Evolutionary conservation across 2,888 invertebrate species (phyloP).

Genomic region (Lochmaea capreae): DNA sequence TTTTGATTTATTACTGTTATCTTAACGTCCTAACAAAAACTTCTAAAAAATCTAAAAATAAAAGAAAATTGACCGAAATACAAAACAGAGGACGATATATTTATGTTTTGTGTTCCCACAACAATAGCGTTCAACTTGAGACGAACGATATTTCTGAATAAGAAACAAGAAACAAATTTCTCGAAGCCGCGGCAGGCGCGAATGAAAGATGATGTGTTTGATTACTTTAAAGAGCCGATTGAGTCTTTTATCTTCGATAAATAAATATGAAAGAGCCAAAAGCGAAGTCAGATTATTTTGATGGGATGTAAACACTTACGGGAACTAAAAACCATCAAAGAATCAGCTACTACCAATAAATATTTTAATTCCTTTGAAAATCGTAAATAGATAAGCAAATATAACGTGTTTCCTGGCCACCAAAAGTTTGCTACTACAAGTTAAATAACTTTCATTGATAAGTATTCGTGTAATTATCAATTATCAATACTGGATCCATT

Average conservation of each 20-base stretch:
- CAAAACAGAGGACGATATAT: slow-evolving; percentile 10
- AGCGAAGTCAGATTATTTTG: slow-evolving; percentile 59
- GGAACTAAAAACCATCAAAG: slow-evolving; percentile 60
- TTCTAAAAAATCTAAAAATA: slow-evolving; percentile 22
- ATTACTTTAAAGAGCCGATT: slow-evolving; percentile 60
- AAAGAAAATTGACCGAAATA: slow-evolving; percentile 5
- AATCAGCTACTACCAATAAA: slow-evolving; percentile 59
- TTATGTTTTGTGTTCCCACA: slow-evolving; percentile 30
- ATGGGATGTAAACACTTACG: slow-evolving; percentile 58
- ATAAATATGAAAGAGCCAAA: slow-evolving; percentile 56
- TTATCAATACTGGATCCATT: neutral
- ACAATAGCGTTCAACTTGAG: slow-evolving; percentile 22
- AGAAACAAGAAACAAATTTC: slow-evolving; percentile 31
- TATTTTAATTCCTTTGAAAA: slow-evolving; percentile 62
- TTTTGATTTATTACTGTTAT: neutral
- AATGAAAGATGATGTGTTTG: slow-evolving; percentile 60
- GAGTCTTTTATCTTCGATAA: slow-evolving; percentile 61
- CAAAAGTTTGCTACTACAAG: slow-evolving; percentile 2
- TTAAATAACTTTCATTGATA: neutral
- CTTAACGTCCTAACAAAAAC: neutral
- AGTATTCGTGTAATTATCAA: neutral
- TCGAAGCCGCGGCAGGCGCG: slow-evolving; percentile 17
- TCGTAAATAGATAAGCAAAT: slow-evolving; percentile 60
- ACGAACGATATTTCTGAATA: slow-evolving; percentile 14
- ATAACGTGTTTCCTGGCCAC: slow-evolving; percentile 53